phyloP scores from a whole-genome alignment of 1,140 invertebrate genomes.

The Mactra quadrangularis region DNA sequence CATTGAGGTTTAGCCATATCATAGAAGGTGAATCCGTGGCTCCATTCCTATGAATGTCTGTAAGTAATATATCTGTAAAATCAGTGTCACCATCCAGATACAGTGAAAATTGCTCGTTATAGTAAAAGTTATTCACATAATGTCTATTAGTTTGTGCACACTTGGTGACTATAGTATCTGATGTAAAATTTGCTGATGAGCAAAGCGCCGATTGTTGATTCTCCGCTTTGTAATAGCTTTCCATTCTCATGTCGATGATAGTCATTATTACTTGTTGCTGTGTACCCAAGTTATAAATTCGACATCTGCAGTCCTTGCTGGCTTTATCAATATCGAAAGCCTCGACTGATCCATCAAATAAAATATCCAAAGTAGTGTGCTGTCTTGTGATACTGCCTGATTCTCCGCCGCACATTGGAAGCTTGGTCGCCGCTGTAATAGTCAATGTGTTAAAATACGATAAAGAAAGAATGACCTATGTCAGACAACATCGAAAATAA shows the following conservation, averaged over 20 bases:
- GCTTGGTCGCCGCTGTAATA: too few species aligned
- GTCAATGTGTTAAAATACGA: too few species aligned
- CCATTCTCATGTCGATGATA: slow-evolving; percentile 14
- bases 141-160: background rate
- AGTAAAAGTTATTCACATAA: background rate
- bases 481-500: too few species aligned
- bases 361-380: background rate
- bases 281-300: background rate
- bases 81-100: background rate
- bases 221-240: slow-evolving; percentile 14
- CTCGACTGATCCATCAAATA: slow-evolving; percentile 28
- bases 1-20: slow-evolving; percentile 6
- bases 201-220: slow-evolving; percentile 5
- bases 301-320: slow-evolving; percentile 34
- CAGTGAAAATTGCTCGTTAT: background rate
- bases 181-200: slow-evolving; percentile 3
- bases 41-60: background rate
- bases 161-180: background rate
- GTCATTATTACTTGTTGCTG: background rate
- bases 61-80: background rate
- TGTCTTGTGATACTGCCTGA: background rate
- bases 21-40: slow-evolving; percentile 20
- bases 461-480: too few species aligned
- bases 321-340: background rate
- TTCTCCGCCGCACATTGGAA: slow-evolving; percentile 9